Evolutionary conservation across 2,797 vertebrate genomes (phyloP).

Genomic region (Sphenopsis melanotis): DNA sequence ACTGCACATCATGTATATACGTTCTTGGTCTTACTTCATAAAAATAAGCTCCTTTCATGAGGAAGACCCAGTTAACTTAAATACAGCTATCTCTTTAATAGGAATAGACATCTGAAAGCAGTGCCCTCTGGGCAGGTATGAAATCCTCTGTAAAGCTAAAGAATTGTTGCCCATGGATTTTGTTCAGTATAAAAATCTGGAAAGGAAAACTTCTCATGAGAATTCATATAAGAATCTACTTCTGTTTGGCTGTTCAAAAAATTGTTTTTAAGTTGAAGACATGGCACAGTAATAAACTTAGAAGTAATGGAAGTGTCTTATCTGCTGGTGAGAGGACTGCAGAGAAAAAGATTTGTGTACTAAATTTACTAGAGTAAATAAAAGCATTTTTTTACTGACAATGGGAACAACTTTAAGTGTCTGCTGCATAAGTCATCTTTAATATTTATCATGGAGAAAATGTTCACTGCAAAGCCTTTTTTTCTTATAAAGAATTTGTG

Average conservation of each 20-base stretch:
- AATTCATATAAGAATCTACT: neutral
- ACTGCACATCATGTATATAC: neutral
- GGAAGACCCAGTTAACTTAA: neutral
- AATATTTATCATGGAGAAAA: neutral
- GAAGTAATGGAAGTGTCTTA: neutral
- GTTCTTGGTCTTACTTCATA: neutral
- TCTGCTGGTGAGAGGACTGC: neutral
- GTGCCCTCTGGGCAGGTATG: neutral
- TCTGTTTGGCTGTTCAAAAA: neutral
- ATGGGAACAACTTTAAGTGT: neutral
- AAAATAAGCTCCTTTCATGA: neutral
- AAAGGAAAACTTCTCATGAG: neutral
- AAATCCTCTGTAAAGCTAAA: neutral
- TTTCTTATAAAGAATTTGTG: neutral
- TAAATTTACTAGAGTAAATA: neutral
- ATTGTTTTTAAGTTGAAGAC: neutral
- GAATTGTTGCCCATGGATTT: neutral
- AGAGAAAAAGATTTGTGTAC: neutral
- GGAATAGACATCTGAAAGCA: neutral
- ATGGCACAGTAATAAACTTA: neutral
- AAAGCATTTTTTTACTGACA: neutral
- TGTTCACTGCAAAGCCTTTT: neutral
- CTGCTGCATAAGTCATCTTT: neutral
- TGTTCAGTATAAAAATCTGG: neutral
- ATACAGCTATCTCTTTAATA: neutral